Percentiles rank a stretch among this genome's conserved stretches.
phyloP scores from a whole-genome alignment of 2,888 invertebrate species.

The Diarsia mendica region DNA sequence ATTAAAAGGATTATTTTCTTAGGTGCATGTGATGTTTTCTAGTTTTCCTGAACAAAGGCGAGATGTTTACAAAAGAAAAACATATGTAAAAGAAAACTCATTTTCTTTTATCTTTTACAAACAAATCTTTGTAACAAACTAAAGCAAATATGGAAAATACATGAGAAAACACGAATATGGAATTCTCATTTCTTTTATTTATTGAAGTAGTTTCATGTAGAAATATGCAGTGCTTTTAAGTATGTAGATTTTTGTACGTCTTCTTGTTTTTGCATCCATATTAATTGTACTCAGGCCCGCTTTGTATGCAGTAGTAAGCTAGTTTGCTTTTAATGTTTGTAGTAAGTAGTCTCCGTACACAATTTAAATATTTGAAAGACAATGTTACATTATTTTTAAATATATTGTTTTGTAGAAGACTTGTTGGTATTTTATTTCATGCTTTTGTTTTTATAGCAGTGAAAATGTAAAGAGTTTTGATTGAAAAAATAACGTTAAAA shows the following conservation, averaged over 20 bases:
- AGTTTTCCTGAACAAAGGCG: background rate
- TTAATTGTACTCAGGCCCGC: slow-evolving; percentile 24
- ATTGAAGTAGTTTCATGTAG: slow-evolving; percentile 20
- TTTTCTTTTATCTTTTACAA: slow-evolving; percentile 1
- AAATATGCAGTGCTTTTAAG: slow-evolving; percentile 17
- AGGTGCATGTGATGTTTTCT: background rate
- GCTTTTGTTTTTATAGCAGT: no score
- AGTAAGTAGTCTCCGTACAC: background rate
- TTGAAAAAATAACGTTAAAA: background rate
- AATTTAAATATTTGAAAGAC: background rate
- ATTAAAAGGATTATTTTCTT: background rate
- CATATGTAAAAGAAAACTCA: background rate
- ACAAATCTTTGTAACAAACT: background rate
- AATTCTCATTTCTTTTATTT: slow-evolving; percentile 8
- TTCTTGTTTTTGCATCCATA: background rate
- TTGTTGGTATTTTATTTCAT: background rate
- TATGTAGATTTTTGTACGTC: slow-evolving; percentile 15
- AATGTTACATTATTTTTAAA: background rate
- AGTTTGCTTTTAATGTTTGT: background rate
- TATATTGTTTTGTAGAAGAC: background rate
- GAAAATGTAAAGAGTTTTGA: no score
- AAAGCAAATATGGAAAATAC: slow-evolving; percentile 9
- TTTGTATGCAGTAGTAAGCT: slow-evolving; percentile 24
- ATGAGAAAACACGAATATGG: slow-evolving; percentile 4
- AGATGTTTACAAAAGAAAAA: slow-evolving; percentile 4